Conservation (phyloP, 2,113 vertebrate genomes). For the Grus americana region DNA sequence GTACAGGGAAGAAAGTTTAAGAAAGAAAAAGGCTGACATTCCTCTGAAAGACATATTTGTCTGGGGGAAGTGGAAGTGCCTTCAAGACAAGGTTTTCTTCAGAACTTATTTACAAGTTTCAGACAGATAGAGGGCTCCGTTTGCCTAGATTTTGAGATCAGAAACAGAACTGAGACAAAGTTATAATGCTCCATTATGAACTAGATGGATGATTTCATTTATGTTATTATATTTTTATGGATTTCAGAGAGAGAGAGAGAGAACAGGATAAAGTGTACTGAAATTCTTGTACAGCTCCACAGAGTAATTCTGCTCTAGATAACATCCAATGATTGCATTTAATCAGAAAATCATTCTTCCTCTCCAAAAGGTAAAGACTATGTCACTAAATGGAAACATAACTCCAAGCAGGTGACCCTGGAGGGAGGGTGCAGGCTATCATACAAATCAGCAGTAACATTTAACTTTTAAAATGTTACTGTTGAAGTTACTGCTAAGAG, state of each 20-base stretch:
- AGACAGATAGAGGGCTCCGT: constrained; percentile 45
- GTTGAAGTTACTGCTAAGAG: not conserved
- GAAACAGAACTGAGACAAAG: not conserved
- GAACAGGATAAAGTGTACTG: not conserved
- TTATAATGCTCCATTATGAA: not conserved
- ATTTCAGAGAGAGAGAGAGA: not conserved
- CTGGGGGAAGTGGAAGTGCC: not conserved
- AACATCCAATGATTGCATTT: not conserved
- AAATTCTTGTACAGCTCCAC: not conserved
- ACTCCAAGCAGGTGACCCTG: fast-evolving
- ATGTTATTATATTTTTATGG: not conserved
- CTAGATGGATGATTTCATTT: not conserved
- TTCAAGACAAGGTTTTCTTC: not conserved
- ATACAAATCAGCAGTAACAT: not conserved
- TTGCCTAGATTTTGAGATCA: constrained; percentile 11
- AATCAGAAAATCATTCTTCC: not conserved
- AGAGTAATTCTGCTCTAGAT: not conserved
- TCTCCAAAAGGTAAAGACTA: not conserved
- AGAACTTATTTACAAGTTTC: not conserved
- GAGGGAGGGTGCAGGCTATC: not conserved
- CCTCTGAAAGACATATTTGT: not conserved
- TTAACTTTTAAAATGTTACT: not conserved
- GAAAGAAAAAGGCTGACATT: not conserved
- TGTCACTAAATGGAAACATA: not conserved
- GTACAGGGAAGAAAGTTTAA: not conserved